These are phyloP conservation scores for Boloria euphrosyne DNA, from an alignment of 2,888 invertebrate genomes.

Conservation along the genomic window DNA sequence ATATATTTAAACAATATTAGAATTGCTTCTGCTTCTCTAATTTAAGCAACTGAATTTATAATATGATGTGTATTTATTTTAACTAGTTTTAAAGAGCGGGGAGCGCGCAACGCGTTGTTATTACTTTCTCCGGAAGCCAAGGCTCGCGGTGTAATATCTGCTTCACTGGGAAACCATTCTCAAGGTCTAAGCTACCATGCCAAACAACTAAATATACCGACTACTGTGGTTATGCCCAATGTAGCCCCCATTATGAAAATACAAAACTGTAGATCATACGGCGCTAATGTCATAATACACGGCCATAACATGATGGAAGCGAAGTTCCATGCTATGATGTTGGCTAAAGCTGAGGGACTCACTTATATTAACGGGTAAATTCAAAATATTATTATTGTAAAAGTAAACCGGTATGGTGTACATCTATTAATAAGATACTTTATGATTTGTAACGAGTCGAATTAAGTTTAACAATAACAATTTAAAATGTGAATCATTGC, in stretches of 20 bases:
- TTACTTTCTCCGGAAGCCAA: constrained; percentile 88
- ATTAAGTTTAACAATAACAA: no score
- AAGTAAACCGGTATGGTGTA: no score
- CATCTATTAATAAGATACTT: no score
- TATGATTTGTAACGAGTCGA: no score
- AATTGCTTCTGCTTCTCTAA: not conserved
- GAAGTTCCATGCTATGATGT: constrained; percentile 88
- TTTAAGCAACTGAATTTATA: not conserved
- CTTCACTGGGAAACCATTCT: constrained; percentile 97
- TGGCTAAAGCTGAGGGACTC: constrained; percentile 86
- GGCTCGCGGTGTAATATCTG: constrained; percentile 92
- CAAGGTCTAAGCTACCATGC: constrained; percentile 91
- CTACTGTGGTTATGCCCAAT: constrained; percentile 96
- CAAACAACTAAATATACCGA: constrained; percentile 85
- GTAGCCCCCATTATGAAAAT: constrained; percentile 98
- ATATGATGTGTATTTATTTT: constrained; percentile 11
- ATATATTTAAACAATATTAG: not conserved
- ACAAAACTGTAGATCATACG: constrained; percentile 91
- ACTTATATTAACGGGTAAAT: constrained; percentile 94
- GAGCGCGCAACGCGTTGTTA: constrained; percentile 92
- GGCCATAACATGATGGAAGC: constrained; percentile 94
- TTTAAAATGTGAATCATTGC: no score
- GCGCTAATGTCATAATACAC: constrained; percentile 91
- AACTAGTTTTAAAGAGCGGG: constrained; percentile 95
- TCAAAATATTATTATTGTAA: no score